A percentile compares a stretch with the other conserved stretches of the same genome.
Conservation (phyloP, 2,113 vertebrate genomes). For the Talpa occidentalis region DNA sequence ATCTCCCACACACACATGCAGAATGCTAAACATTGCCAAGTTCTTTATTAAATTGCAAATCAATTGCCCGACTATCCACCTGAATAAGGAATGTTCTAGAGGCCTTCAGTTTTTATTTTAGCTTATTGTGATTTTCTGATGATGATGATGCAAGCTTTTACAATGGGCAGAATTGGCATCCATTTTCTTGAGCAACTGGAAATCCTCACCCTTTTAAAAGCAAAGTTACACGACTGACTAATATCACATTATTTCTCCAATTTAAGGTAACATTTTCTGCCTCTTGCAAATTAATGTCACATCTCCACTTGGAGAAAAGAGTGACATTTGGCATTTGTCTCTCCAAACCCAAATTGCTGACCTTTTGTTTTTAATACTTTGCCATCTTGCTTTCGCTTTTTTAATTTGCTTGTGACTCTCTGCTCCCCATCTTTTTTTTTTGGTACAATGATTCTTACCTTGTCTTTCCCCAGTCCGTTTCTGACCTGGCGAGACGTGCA, state of each 20-base stretch:
- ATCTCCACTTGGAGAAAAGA: constrained; percentile 52
- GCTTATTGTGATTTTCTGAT: background rate
- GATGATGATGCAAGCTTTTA: background rate
- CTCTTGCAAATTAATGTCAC: constrained; percentile 54
- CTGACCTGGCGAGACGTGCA: constrained; percentile 98
- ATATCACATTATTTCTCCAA: constrained; percentile 7
- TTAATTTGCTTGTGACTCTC: constrained; percentile 77
- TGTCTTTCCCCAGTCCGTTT: constrained; percentile 90
- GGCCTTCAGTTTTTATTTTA: constrained; percentile 21
- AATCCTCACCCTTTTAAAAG: constrained; percentile 34
- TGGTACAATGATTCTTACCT: constrained; percentile 82
- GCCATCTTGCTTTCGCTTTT: constrained; percentile 72
- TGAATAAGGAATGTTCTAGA: constrained; percentile 6
- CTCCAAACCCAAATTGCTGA: constrained; percentile 64
- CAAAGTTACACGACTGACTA: background rate
- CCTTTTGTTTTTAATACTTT: constrained; percentile 76
- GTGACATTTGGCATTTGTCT: constrained; percentile 62
- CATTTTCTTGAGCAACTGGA: constrained; percentile 52
- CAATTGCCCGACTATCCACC: background rate
- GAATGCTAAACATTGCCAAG: constrained; percentile 3
- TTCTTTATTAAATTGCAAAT: constrained; percentile 19
- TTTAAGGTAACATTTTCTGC: constrained; percentile 35
- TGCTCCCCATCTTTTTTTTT: constrained; percentile 80
- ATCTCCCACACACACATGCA: background rate
- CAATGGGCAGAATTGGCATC: background rate